Base-by-base conservation (phyloP, 2,888 invertebrate genomes). In the Tinea pellionella region DNA sequence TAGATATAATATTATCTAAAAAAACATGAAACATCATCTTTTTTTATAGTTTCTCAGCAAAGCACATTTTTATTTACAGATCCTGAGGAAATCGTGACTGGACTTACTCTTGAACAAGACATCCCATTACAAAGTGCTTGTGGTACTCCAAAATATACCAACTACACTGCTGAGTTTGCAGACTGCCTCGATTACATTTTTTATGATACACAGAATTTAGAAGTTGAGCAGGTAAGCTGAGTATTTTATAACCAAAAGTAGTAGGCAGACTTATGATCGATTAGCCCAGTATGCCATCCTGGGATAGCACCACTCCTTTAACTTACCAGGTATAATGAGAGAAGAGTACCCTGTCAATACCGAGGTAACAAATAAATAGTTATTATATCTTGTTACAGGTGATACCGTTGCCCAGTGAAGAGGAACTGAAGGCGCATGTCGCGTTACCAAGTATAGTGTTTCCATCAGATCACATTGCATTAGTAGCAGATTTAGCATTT, bases 141-240 rank as follows among this genome's bases (percentile, higher is more conserved):
- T 80, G 96, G 96, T 0, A 92, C 92, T 15, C 94, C 95, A 0
- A 83, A 89, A 47, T 96, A 91, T 70, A 97, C 97, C 0, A 97
- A 97, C 76, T 97, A 91, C 69, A 96, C 96, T 0, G 85, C 85
- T 0, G 90, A 89, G 0, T 98, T 97, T 83, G 89, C 92, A 11
- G 97, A 92, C 57, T 96, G 96, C 65, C 85, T 98, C 61, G 98
- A 98, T 82, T 98, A 98, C 70, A 97, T 98, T 69, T 97, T 92
- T 78, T 94, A 93, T 70, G 93, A 96, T 67, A 89, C 83, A 63
- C 80, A 89, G 61, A 82, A 88, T 60, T 77, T 95, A 13, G 70
- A 80, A 66, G 90, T 95, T 0, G 78, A 89, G 53, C 90, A 93
- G 86, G 92, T 93, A 73, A 65, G 24, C 24, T 51, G 18, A 3